Percentiles rank a stretch among this genome's conserved stretches.
phyloP scores from a whole-genome alignment of 2,888 invertebrate species.

The Anoplius nigerrimus region DNA sequence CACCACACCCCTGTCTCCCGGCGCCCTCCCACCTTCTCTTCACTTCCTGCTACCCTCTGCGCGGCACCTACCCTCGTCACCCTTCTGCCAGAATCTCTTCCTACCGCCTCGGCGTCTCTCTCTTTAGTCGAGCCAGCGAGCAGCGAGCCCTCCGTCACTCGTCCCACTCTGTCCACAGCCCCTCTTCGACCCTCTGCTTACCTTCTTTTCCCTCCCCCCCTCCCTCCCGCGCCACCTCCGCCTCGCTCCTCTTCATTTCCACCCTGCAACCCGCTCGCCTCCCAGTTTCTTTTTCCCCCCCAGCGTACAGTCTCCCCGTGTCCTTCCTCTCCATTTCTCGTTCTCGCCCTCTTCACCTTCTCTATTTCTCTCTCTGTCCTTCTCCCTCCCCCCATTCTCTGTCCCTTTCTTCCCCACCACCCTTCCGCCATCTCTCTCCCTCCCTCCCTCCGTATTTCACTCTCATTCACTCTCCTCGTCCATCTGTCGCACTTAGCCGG shows the following conservation, averaged over 20 bases:
- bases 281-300: conserved; percentile 17
- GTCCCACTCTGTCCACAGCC: not conserved
- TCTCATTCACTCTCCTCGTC: conserved; percentile 8
- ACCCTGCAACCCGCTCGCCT: conserved; percentile 19
- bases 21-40: conserved; percentile 26
- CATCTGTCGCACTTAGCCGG: not conserved
- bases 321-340: conserved; percentile 19
- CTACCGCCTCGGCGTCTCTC: conserved; percentile 11
- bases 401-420: conserved; percentile 27
- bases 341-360: conserved; percentile 26
- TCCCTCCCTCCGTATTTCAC: conserved; percentile 21
- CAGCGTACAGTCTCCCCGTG: no score
- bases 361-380: conserved; percentile 25
- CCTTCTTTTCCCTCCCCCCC: conserved; percentile 11
- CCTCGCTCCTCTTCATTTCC: conserved; percentile 19
- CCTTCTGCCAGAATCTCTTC: conserved; percentile 5
- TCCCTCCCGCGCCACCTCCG: conserved; percentile 15
- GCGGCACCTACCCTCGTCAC: conserved; percentile 31
- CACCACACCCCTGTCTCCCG: no score
- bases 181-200: no score
- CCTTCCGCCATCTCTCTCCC: conserved; percentile 15
- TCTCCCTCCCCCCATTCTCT: conserved; percentile 20
- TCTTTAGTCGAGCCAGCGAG: not conserved
- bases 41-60: conserved; percentile 23
- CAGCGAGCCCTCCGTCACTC: not conserved